Evolutionary conservation across 1,140 invertebrate species (phyloP).

Genomic region (Nylanderia fulva): DNA sequence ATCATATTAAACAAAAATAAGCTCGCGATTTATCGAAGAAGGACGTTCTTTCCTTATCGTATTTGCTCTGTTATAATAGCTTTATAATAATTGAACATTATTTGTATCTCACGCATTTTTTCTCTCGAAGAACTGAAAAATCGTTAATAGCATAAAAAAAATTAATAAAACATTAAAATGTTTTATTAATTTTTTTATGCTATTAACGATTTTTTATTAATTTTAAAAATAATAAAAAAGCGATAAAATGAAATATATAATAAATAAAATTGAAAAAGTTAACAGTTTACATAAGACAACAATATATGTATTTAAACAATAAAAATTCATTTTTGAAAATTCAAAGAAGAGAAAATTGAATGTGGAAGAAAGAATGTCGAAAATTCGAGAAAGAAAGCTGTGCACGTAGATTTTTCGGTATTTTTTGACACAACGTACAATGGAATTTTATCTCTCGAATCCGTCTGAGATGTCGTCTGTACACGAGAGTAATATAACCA

Average conservation of each 20-base stretch:
- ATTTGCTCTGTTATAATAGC: not conserved
- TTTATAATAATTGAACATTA: not conserved
- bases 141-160: not conserved
- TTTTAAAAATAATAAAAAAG: not conserved
- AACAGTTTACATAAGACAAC: not conserved
- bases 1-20: slow-evolving; percentile 29
- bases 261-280: not conserved
- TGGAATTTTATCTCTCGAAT: slow-evolving; percentile 29
- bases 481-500: not conserved
- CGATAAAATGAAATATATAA: not conserved
- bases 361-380: not conserved
- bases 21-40: slow-evolving; percentile 25
- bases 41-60: not conserved
- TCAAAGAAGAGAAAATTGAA: slow-evolving; percentile 16
- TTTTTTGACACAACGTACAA: not conserved
- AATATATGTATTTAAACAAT: not conserved
- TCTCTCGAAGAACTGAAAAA: not conserved
- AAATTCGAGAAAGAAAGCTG: not conserved
- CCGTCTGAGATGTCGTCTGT: not conserved
- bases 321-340: not conserved
- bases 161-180: not conserved
- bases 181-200: too few relatives aligned
- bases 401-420: not conserved
- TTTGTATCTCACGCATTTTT: not conserved
- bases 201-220: too few relatives aligned